Base-by-base conservation (phyloP, 2,888 invertebrate species). In the Marasmarcha lunaedactyla region DNA sequence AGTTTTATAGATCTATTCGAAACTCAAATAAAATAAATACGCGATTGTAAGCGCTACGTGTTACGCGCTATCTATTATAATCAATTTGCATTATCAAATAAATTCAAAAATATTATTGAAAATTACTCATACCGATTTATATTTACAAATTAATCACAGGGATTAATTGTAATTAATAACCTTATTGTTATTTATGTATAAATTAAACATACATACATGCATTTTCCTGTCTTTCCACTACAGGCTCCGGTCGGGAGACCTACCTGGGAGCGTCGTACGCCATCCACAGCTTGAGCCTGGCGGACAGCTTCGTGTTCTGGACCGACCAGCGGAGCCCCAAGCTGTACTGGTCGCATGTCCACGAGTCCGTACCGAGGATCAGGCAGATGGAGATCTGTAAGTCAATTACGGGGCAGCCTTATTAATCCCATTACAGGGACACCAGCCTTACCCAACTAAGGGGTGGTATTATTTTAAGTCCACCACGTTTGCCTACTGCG, bases 221-320 rank as follows among this genome's bases (percentile, higher is more conserved):
- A n/a, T n/a, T n/a, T n/a, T n/a, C n/a, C n/a, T n/a, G n/a, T n/a
- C n/a, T n/a, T 20, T 20, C 7, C 20, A 20, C 7, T 7, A 3
- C 20, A 61, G 90, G 89, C 48, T 63, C 72, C 1, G 71, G 71
- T 1, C 63, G 74, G 4, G 74, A 79, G 42, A 65, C 63, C 2
- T 85, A 83, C 50, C 69, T 83, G 0, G 64, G 72, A 2, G 60
- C 81, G 1, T 58, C 79, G 0, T 70, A 72, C 0, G 68, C 79
- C 0, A 87, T 91, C 0, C 76, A 84, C 1, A 85, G 87, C 26
- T 49, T 93, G 30, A 84, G 89, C 0, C 59, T 88, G 1, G 71
- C 90, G 0, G 86, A 86, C n/a, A 74, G 84, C 7, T 86, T 88
- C 52, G 59, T 92, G 12, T 91, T 91, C 59, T 93, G 93, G 92